Evolutionary conservation across 2,797 vertebrate species (phyloP).

Genomic region (Chiloscyllium punctatum): DNA sequence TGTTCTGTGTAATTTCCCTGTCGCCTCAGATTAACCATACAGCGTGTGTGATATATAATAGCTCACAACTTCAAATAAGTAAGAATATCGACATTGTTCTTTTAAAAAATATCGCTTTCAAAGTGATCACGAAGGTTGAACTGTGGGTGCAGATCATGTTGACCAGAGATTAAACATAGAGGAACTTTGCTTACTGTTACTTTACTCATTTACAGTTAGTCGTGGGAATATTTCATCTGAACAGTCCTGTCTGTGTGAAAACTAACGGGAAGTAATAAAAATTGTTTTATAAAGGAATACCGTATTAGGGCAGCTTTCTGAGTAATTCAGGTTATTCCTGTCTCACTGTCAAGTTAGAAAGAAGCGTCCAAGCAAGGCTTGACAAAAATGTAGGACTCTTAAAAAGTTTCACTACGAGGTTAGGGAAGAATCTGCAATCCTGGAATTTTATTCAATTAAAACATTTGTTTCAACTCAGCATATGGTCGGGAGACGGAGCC

Average conservation of each 20-base stretch:
- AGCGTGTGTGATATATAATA: background rate
- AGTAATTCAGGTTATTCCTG: background rate
- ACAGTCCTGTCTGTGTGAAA: background rate
- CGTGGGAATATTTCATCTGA: background rate
- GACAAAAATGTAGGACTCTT: background rate
- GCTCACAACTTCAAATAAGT: background rate
- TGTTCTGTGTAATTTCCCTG: background rate
- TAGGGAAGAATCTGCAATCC: background rate
- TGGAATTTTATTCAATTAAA: background rate
- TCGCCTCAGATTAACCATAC: background rate
- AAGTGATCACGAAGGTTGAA: background rate
- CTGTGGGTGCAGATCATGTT: background rate
- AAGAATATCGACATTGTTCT: too few relatives aligned
- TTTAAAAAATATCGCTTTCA: background rate
- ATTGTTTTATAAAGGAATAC: background rate
- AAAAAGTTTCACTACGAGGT: background rate
- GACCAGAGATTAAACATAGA: background rate
- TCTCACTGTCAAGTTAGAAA: background rate
- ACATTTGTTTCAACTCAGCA: background rate
- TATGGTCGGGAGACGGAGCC: background rate
- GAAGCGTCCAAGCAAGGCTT: background rate
- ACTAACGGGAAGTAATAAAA: background rate
- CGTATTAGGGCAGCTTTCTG: background rate
- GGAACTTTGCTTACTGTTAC: background rate
- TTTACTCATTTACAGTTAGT: constrained; percentile 7